phyloP scores from a whole-genome alignment of 2,797 vertebrate species.

The Notamacropus eugenii region DNA sequence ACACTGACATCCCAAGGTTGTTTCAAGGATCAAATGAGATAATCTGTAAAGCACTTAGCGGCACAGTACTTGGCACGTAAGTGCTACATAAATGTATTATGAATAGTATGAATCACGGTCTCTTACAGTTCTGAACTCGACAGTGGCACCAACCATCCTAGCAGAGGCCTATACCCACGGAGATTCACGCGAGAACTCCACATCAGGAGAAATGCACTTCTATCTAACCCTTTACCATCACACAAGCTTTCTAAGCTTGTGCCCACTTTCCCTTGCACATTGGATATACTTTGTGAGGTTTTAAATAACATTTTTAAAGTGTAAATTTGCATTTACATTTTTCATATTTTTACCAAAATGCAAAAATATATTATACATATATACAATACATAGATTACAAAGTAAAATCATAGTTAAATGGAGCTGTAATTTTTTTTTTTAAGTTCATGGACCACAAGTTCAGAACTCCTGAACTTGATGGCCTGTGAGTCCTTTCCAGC shows the following conservation, averaged over 20 bases:
- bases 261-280: too few relatives aligned
- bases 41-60: too few relatives aligned
- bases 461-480: not conserved
- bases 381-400: not conserved
- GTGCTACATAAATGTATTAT: too few relatives aligned
- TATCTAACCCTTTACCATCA: not conserved
- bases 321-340: not conserved
- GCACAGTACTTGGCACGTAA: too few relatives aligned
- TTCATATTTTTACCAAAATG: not conserved
- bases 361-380: not conserved
- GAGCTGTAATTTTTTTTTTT: not conserved
- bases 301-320: not conserved
- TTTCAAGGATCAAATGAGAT: too few relatives aligned
- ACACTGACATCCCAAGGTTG: too few relatives aligned
- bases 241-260: not conserved
- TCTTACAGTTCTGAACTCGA: too few relatives aligned
- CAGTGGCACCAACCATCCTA: too few relatives aligned
- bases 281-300: not conserved
- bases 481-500: not conserved
- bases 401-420: not conserved
- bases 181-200: not conserved
- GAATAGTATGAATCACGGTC: too few relatives aligned
- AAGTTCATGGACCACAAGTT: not conserved
- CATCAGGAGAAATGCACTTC: not conserved
- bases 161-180: too few relatives aligned